Percentiles rank a stretch among this genome's conserved stretches.
These are phyloP conservation scores for Hafferia zeledoni DNA, from an alignment of 2,797 vertebrate species.

Conservation along the genomic window DNA sequence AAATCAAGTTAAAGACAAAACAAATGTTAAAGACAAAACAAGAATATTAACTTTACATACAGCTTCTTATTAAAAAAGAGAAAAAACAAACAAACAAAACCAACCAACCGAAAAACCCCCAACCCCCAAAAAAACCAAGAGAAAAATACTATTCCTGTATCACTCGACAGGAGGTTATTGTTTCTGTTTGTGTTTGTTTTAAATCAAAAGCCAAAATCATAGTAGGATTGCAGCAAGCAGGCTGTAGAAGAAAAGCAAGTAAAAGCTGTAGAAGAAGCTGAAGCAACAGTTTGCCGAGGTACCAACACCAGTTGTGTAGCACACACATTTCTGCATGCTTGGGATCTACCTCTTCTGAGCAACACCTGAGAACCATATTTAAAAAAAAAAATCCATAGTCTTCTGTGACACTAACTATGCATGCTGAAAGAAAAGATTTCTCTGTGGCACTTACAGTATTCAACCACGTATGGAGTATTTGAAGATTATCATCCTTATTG, in stretches of 20 bases:
- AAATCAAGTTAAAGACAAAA: not conserved
- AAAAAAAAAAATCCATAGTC: not conserved
- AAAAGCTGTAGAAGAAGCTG: not conserved
- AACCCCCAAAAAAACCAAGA: not conserved
- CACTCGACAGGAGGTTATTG: not conserved
- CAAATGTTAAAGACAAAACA: not conserved
- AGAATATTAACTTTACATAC: not conserved
- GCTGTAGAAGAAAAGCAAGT: too few relatives aligned
- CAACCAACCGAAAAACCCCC: too few relatives aligned
- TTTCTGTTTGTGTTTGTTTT: not conserved
- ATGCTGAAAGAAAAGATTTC: not conserved
- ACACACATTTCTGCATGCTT: not conserved
- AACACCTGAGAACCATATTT: not conserved
- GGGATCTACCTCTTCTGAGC: not conserved
- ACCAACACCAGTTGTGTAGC: not conserved
- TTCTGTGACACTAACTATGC: not conserved
- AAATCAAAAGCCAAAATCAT: not conserved
- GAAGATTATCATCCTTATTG: not conserved
- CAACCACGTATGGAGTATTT: not conserved
- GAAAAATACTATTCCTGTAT: not conserved
- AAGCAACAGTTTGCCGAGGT: not conserved
- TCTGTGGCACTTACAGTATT: not conserved
- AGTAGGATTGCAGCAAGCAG: not conserved
- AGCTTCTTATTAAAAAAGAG: not conserved
- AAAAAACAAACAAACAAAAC: not conserved